Evolutionary conservation across 2,113 vertebrate species (phyloP).

Genomic region (Cairina moschata): DNA sequence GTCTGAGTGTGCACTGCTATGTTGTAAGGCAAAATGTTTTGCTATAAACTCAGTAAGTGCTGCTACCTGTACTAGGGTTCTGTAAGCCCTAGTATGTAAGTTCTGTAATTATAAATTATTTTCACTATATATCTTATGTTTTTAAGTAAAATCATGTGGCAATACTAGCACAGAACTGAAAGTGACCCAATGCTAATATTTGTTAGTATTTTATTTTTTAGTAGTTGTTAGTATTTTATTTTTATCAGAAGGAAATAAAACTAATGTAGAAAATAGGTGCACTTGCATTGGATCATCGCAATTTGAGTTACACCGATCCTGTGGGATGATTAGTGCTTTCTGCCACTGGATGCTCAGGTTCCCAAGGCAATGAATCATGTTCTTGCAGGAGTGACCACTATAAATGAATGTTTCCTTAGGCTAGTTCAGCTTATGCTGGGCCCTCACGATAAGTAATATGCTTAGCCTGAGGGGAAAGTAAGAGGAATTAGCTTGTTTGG

Average conservation of each 20-base stretch:
- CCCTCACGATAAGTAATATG: neutral
- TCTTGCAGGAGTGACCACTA: neutral
- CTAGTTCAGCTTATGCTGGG: neutral
- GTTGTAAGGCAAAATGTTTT: neutral
- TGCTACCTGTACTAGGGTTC: neutral
- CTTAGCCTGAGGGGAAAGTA: neutral
- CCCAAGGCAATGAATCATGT: neutral
- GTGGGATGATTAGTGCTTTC: neutral
- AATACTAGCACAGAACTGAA: neutral
- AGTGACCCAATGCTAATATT: neutral
- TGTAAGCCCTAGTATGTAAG: neutral
- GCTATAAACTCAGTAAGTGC: neutral
- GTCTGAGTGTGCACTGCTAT: neutral
- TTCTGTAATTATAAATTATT: neutral
- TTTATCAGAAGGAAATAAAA: neutral
- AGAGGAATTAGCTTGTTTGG: neutral
- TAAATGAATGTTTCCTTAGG: neutral
- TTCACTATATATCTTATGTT: neutral
- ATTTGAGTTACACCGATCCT: neutral
- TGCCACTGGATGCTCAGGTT: neutral
- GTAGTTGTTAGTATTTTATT: neutral
- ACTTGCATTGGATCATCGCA: neutral
- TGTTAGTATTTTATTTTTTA: neutral
- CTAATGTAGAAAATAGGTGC: neutral
- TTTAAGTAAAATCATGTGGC: neutral